Evolutionary conservation across 2,888 invertebrate species (phyloP), one percentile per base, ranked within the genome.

Genomic region (Bellardia bayeri): DNA sequence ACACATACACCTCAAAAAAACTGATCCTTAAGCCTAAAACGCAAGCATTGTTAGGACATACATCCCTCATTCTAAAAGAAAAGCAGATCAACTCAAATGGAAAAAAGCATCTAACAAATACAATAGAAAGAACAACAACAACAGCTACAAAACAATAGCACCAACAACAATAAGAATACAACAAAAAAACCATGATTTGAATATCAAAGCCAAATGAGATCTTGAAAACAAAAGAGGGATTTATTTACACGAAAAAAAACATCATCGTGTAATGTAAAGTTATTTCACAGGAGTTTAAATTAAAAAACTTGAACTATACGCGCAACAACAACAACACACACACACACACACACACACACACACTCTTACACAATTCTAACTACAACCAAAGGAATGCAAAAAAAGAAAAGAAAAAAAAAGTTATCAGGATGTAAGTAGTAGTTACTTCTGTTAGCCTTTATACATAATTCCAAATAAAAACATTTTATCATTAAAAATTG

Each of bases 191-290:
- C 83, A 85, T 76, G 80, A 85, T 85, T 86, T 88, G 83, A 85
- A 88, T 85, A 88, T 83, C 66, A 88, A 88, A 83, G 80, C 80
- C 49, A 86, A 72, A 81, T 78, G 68, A 81, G 88, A 87, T 83
- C 82, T 56, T 63, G 30, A 54, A 66, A 80, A 88, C 86, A 88
- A 86, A 58, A 86, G 80, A 80, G 72, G 85, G 81, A 83, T 82
- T 85, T 85, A 85, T 76, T 85, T 76, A 83, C 79, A 81, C 58
- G 68, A 76, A 63, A 11, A 61, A 40, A 23, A 82, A 79, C 30
- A 56, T 8, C 42, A 72, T 45, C 45, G 76, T 54, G 69, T 64
- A 45, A 87, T 87, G 83, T 87, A 83, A 87, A 87, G 83, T 81
- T 87, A 87, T 87, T 87, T 84, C 83, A 78, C 83, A 83, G 71